Conservation (phyloP, 2,113 vertebrate genomes). For the Macrotus californicus region DNA sequence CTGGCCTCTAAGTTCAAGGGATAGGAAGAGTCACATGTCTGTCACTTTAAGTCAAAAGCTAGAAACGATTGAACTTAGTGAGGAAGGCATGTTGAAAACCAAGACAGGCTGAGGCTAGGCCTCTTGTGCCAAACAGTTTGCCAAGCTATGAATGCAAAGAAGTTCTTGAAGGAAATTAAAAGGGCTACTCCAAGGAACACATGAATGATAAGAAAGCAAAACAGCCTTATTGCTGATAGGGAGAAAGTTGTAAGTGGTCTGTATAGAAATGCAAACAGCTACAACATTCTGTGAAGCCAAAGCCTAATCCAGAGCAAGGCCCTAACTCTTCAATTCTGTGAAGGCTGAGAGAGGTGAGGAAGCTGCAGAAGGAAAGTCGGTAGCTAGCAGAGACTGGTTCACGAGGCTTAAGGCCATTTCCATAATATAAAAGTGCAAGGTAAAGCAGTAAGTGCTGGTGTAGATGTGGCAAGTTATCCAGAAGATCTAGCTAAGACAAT, state of each 20-base stretch:
- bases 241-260: neutral
- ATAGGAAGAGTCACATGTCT: neutral
- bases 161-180: neutral
- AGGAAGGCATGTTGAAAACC: neutral
- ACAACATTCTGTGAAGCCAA: neutral
- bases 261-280: neutral
- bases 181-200: neutral
- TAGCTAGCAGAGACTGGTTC: neutral
- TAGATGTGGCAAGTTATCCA: neutral
- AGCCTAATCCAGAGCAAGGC: neutral
- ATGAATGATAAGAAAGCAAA: neutral
- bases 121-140: neutral
- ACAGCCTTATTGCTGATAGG: neutral
- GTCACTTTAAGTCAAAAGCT: neutral
- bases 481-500: neutral
- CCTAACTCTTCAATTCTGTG: neutral
- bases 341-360: neutral
- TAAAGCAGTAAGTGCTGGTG: neutral
- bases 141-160: neutral
- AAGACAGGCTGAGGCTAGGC: neutral
- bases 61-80: neutral
- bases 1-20: neutral
- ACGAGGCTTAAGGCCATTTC: neutral
- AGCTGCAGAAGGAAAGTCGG: neutral
- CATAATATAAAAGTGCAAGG: neutral